Evolutionary conservation across 2,797 vertebrate genomes (phyloP).

Genomic region (Dermochelys coriacea): DNA sequence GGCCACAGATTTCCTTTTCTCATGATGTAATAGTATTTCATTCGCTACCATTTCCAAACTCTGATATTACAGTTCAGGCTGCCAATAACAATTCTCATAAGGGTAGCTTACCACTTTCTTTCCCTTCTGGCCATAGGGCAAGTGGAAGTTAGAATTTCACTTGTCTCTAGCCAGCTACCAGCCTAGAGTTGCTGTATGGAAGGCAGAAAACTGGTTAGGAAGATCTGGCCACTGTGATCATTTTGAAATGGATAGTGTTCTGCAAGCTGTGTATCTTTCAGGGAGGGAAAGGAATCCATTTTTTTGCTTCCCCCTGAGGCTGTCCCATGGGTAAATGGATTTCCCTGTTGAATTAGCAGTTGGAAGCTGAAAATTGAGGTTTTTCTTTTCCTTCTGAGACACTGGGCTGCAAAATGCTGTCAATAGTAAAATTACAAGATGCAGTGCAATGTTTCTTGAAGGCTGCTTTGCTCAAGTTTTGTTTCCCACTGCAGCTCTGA

Average conservation of each 20-base stretch:
- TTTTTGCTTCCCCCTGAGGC: constrained; percentile 2
- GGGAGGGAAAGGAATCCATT: constrained; percentile 46
- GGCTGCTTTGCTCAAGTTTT: constrained; percentile 33
- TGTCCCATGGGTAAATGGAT: not conserved
- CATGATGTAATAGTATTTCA: not conserved
- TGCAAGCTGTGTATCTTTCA: constrained; percentile 19
- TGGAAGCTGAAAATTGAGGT: constrained; percentile 43
- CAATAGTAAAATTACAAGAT: constrained; percentile 25
- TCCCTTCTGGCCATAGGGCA: not conserved
- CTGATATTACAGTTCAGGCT: not conserved
- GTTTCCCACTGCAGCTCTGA: constrained; percentile 12
- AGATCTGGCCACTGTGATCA: not conserved
- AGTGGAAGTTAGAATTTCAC: not conserved
- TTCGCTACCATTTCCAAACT: accelerated
- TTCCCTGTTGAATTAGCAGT: constrained; percentile 21
- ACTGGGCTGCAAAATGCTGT: constrained; percentile 32
- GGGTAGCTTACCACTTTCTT: not conserved
- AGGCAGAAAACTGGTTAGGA: not conserved
- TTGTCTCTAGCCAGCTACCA: not conserved
- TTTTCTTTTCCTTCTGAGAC: constrained; percentile 48
- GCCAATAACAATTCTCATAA: not conserved
- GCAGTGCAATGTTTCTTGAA: constrained; percentile 36
- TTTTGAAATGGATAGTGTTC: constrained; percentile 8
- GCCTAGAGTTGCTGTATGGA: not conserved
- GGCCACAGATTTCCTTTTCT: not conserved